phyloP scores from a whole-genome alignment of 2,113 vertebrate genomes.

The Phoenicopterus ruber region DNA sequence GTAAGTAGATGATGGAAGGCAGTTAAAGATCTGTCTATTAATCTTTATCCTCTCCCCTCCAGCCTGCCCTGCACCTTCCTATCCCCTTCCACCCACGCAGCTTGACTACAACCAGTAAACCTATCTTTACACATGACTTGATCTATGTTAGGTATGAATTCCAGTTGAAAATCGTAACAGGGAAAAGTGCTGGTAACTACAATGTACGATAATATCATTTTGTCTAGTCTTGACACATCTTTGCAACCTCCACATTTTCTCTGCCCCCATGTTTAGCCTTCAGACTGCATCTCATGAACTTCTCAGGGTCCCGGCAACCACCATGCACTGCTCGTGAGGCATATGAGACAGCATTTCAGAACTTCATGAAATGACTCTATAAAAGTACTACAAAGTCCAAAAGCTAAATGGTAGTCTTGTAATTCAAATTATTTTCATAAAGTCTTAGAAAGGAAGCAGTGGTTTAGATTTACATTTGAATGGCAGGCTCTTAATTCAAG shows the following conservation, averaged over 20 bases:
- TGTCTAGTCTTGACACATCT: background rate
- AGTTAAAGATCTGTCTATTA: background rate
- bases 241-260: background rate
- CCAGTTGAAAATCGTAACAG: background rate
- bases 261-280: background rate
- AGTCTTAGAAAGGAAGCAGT: background rate
- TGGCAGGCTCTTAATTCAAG: background rate
- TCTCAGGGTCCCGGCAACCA: background rate
- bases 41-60: background rate
- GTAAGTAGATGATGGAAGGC: background rate
- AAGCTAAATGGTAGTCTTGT: background rate
- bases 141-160: background rate
- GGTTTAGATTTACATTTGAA: background rate
- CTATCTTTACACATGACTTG: background rate
- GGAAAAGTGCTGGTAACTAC: background rate
- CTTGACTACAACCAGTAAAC: background rate
- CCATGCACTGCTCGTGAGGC: background rate
- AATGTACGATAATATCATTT: background rate
- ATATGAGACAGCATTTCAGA: background rate
- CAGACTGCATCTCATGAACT: background rate
- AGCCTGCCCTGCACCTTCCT: background rate
- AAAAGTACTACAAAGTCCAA: background rate
- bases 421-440: background rate
- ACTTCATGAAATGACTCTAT: background rate
- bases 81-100: background rate